Base-by-base conservation (phyloP, 2,113 vertebrate genomes). In the Podocnemis expansa region DNA sequence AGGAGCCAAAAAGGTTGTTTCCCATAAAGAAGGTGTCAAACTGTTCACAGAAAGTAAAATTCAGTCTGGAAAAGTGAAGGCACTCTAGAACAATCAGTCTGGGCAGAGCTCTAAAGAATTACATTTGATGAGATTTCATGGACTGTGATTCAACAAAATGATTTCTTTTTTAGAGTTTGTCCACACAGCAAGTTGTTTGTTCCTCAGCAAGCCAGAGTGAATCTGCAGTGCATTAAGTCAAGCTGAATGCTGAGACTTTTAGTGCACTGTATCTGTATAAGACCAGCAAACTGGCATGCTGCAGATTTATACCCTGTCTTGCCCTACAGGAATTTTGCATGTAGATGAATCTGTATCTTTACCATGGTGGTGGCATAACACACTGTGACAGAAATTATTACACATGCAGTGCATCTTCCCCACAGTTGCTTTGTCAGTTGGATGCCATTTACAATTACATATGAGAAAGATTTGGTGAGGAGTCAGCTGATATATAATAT, bases 41-140 rank as follows among this genome's bases (percentile, higher is more conserved):
- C 43, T 88, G 92, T 89, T 96, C 76, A 87, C 21, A 85, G 80
- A 47, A 90, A 93, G 86, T 81, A 41, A 85, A 94, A 90, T 90
- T 70, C 47, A 85, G 16, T 85, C n/a, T 91, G 87, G 55, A 73
- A n/a, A 34, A 85, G 3, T 31, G 38, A 54, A n/a, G 85, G 1
- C 2, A 70, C 78, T 87, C 17, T 79, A 27, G 2, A 3, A 79
- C 94, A 95, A 25, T 84, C 38, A 90, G 63, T 11, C 56, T 89
- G 84, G 16, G 51, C 87, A 60, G 31, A 45, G 86, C 38, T 82
- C 1, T 47, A 54, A 78, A 25, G 38, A 93, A 85, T 82, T 58
- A 86, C 94, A 58, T 3, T 67, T 76, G 67, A 4, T 82, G 78
- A 80, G 89, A 80, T 13, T 78, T 78, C 86, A 49, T 43, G 19